Conservation (phyloP, 2,113 vertebrate species). For the Amphiprion percula region DNA sequence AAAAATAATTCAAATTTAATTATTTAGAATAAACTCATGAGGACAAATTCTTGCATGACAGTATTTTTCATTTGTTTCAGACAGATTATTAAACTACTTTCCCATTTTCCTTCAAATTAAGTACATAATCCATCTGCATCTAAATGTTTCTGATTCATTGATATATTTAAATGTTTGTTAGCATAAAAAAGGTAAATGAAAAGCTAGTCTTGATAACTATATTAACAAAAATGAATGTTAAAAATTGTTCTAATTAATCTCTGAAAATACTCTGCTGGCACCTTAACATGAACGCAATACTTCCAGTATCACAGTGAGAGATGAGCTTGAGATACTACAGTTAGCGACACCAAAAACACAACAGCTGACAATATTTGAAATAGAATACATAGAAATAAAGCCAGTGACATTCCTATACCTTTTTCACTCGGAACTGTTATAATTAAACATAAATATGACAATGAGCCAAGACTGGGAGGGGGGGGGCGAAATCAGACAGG, state of each 20-base stretch:
- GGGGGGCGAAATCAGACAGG: slow-evolving; percentile 59
- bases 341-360: slow-evolving; percentile 48
- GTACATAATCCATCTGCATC: background rate
- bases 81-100: background rate
- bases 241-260: slow-evolving; percentile 21
- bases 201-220: background rate
- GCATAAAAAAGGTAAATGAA: background rate
- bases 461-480: slow-evolving; percentile 45
- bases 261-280: slow-evolving; percentile 5
- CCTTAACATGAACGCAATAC: slow-evolving; percentile 32
- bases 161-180: slow-evolving; percentile 9
- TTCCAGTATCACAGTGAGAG: slow-evolving; percentile 43
- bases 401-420: slow-evolving; percentile 60
- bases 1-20: slow-evolving; percentile 4
- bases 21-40: slow-evolving; percentile 21
- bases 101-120: background rate
- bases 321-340: slow-evolving; percentile 45
- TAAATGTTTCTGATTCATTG: background rate
- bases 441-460: slow-evolving; percentile 76
- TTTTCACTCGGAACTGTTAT: slow-evolving; percentile 47
- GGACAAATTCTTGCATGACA: slow-evolving; percentile 11
- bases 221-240: background rate
- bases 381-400: slow-evolving; percentile 46
- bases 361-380: slow-evolving; percentile 52
- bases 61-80: slow-evolving; percentile 8